phyloP scores from a whole-genome alignment of 2,888 invertebrate species.

The Archaeoteleia sp. region DNA sequence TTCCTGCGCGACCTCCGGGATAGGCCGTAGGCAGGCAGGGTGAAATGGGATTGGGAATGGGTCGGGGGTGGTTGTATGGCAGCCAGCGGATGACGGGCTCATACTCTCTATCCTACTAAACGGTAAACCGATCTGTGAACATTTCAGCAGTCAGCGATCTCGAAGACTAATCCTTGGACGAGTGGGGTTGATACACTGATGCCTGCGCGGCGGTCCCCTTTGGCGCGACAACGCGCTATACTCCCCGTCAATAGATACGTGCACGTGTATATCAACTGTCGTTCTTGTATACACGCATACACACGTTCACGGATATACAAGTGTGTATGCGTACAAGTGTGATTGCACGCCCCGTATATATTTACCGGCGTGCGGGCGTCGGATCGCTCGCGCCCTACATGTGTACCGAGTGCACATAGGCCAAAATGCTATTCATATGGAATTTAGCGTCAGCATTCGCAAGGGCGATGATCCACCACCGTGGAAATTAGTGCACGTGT shows the following conservation, averaged over 20 bases:
- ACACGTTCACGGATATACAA: slow-evolving; percentile 1
- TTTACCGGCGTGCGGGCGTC: slow-evolving; percentile 30
- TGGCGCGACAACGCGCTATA: slow-evolving; percentile 42
- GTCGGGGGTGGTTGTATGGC: slow-evolving; percentile 42
- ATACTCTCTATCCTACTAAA: slow-evolving; percentile 73
- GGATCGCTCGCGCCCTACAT: slow-evolving; percentile 36
- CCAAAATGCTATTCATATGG: slow-evolving; percentile 53
- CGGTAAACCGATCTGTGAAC: slow-evolving; percentile 75
- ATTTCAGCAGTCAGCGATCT: slow-evolving; percentile 74
- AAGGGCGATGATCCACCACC: slow-evolving; percentile 41
- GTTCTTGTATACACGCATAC: slow-evolving; percentile 12
- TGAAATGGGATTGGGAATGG: slow-evolving; percentile 54
- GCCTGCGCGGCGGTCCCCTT: slow-evolving; percentile 55
- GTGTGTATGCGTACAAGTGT: slow-evolving; percentile 3
- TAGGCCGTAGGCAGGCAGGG: slow-evolving; percentile 55
- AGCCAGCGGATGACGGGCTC: slow-evolving; percentile 62
- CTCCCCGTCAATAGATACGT: slow-evolving; percentile 33
- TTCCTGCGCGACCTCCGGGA: slow-evolving; percentile 48
- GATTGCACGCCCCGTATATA: slow-evolving; percentile 21
- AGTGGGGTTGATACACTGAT: slow-evolving; percentile 70
- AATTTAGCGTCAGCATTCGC: slow-evolving; percentile 29
- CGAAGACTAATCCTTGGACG: slow-evolving; percentile 72
- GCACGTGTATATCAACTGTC: slow-evolving; percentile 39
- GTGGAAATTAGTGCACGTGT: slow-evolving; percentile 53
- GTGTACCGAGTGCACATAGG: slow-evolving; percentile 39